These are phyloP conservation scores for Zosterops hypoxanthus DNA, from an alignment of 2,113 vertebrate genomes.

Conservation along the genomic window DNA sequence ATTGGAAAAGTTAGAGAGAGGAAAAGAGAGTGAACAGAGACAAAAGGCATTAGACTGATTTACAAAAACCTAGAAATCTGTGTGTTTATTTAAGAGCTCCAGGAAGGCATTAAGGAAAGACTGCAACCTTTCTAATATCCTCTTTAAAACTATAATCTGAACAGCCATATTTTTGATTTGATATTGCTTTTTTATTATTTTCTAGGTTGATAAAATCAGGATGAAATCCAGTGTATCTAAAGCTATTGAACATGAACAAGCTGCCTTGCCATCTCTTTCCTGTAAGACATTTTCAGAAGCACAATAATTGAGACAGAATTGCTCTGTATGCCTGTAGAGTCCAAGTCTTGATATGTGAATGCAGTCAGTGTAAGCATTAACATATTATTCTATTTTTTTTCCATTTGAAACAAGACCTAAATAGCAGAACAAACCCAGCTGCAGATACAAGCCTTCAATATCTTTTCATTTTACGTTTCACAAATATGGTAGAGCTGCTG, in stretches of 20 bases:
- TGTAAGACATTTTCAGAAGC: background rate
- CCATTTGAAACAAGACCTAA: constrained; percentile 38
- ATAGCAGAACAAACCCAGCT: constrained; percentile 56
- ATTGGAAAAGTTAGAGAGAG: background rate
- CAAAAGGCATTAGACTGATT: background rate
- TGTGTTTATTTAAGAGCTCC: background rate
- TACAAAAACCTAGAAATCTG: background rate
- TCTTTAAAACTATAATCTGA: background rate
- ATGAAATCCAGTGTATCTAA: background rate
- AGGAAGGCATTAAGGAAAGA: background rate
- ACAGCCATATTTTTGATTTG: background rate
- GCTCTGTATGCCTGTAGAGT: background rate
- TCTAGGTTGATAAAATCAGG: background rate
- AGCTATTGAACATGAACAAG: background rate
- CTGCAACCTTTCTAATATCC: background rate
- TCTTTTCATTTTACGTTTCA: constrained; percentile 14
- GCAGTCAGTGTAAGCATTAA: background rate
- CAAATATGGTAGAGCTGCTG: constrained; percentile 51
- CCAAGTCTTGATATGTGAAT: background rate
- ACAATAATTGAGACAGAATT: background rate
- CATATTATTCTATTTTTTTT: background rate
- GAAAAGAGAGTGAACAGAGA: background rate
- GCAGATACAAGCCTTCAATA: constrained; percentile 35
- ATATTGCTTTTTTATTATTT: background rate
- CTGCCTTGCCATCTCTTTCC: background rate